These are phyloP conservation scores for Pyrocephalus nanus DNA, from an alignment of 2,797 vertebrate species.

Conservation along the genomic window DNA sequence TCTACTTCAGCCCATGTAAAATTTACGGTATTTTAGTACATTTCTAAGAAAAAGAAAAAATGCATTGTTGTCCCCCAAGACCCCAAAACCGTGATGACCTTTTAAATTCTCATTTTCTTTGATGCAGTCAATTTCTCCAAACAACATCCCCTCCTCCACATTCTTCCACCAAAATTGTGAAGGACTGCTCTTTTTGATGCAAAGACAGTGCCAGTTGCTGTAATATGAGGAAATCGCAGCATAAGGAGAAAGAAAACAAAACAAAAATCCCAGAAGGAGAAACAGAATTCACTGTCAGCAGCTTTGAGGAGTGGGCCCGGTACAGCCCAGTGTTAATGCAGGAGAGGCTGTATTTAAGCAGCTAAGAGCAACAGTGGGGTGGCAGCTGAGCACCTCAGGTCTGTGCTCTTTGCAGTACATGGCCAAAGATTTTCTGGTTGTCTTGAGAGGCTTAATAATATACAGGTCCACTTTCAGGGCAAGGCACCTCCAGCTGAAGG, in stretches of 20 bases:
- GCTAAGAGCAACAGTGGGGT: neutral
- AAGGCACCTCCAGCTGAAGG: neutral
- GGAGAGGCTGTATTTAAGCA: neutral
- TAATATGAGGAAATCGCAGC: constrained; percentile 38
- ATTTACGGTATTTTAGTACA: constrained; percentile 36
- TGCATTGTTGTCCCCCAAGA: neutral
- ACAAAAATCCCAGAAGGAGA: constrained; percentile 44
- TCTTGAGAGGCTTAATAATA: neutral
- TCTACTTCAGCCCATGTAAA: constrained; percentile 45
- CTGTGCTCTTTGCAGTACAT: neutral
- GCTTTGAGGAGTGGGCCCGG: neutral
- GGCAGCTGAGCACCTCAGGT: neutral
- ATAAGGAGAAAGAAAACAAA: constrained; percentile 33
- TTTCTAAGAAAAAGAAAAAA: constrained; percentile 25
- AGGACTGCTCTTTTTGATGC: constrained; percentile 16
- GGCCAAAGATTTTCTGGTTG: neutral
- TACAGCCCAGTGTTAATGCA: neutral
- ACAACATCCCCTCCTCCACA: constrained; percentile 18
- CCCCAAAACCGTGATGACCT: neutral
- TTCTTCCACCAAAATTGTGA: constrained; percentile 35
- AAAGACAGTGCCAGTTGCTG: constrained; percentile 42
- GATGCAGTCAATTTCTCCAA: constrained; percentile 31
- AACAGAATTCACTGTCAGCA: constrained; percentile 54
- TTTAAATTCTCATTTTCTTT: constrained; percentile 38
- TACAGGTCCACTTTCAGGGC: neutral